phyloP scores from a whole-genome alignment of 2,113 vertebrate species.

The Accipiter cooperii region DNA sequence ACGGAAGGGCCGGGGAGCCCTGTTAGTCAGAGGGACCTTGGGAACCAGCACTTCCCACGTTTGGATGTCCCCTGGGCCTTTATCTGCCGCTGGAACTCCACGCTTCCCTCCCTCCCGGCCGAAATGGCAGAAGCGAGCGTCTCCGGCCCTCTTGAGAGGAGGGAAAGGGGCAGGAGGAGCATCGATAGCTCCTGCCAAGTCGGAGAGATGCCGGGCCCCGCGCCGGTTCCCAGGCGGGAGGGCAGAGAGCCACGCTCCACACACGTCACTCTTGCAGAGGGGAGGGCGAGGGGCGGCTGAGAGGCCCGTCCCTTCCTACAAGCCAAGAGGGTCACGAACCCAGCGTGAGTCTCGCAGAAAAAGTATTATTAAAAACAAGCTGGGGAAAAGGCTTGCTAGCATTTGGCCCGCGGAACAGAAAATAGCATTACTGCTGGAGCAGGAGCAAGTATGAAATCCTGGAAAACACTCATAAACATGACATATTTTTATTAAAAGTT shows the following conservation, averaged over 20 bases:
- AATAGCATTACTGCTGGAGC: not conserved
- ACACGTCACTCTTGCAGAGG: not conserved
- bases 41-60: not conserved
- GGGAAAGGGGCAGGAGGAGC: not conserved
- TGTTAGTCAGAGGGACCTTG: not conserved
- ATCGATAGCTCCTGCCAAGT: not conserved
- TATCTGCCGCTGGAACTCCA: not conserved
- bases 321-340: not conserved
- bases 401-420: not conserved
- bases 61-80: not conserved
- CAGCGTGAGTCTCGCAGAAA: not conserved
- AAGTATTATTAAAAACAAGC: not conserved
- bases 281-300: not conserved
- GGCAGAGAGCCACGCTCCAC: accelerated
- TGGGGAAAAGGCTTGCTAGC: not conserved
- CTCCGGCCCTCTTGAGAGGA: not conserved
- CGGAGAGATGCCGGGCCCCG: accelerated
- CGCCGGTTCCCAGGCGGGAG: not conserved
- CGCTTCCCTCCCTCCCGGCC: not conserved
- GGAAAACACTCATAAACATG: not conserved
- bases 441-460: not conserved
- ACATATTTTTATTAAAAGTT: not conserved
- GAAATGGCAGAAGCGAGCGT: not conserved
- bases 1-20: not conserved
- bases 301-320: not conserved